Conservation (phyloP, 2,888 invertebrate genomes). For the Synergus itoensis region DNA sequence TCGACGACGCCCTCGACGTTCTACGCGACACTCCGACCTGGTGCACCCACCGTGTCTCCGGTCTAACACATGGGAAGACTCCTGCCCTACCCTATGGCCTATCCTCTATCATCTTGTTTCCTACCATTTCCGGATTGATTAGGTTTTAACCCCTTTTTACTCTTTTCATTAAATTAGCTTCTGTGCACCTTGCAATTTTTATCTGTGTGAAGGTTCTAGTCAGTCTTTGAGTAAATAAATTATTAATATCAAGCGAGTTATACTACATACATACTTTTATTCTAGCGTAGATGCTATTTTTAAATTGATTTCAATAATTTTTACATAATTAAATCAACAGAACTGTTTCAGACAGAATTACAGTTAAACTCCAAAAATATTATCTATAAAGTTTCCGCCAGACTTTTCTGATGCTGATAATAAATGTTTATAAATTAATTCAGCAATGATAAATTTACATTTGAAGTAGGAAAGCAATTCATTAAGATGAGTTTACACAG, state of each 20-base stretch:
- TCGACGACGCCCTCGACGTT: conserved; percentile 67
- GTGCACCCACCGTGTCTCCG: conserved; percentile 76
- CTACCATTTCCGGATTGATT: conserved; percentile 32
- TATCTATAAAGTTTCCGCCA: too few species aligned
- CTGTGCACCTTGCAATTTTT: not conserved
- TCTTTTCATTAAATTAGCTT: not conserved
- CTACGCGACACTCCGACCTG: conserved; percentile 66
- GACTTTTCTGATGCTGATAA: not conserved
- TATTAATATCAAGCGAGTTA: too few species aligned
- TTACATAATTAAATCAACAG: too few species aligned
- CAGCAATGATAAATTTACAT: not conserved
- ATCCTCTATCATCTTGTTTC: conserved; percentile 23
- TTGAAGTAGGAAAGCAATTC: not conserved
- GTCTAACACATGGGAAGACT: conserved; percentile 62
- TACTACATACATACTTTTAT: too few species aligned
- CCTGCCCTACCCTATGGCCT: conserved; percentile 44
- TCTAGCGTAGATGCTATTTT: too few species aligned
- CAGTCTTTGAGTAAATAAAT: too few species aligned
- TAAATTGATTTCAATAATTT: too few species aligned
- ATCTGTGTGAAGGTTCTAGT: not conserved
- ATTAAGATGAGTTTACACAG: not conserved
- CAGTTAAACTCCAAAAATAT: too few species aligned
- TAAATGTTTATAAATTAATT: not conserved
- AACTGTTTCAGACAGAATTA: too few species aligned
- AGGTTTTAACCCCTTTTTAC: not conserved